Conservation (phyloP, 2,888 invertebrate genomes). For the Scaeva pyrastri region DNA sequence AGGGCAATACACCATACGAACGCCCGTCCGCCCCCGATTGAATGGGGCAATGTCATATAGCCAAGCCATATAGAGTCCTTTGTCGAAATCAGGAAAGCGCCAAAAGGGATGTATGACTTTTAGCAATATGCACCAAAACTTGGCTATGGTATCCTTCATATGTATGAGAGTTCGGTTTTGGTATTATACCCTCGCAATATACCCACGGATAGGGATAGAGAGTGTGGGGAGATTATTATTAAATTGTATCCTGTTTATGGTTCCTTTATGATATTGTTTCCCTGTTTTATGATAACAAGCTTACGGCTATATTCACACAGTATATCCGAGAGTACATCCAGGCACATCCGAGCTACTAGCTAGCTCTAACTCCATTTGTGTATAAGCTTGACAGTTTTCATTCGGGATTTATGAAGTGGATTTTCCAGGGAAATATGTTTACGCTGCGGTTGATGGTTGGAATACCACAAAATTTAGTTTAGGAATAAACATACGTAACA, state of each 20-base stretch:
- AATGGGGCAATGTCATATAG: conserved; percentile 24
- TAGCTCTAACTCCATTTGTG: conserved; percentile 51
- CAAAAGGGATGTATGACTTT: conserved; percentile 62
- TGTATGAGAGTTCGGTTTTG: conserved; percentile 1
- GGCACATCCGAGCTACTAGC: not conserved
- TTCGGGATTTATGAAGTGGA: conserved; percentile 74
- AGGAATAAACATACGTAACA: not conserved
- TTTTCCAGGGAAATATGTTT: conserved; percentile 72
- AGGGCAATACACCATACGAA: not conserved
- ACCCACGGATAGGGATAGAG: not conserved
- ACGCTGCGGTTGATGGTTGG: conserved; percentile 66
- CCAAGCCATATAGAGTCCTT: conserved; percentile 1
- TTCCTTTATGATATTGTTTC: conserved; percentile 75
- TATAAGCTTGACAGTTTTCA: conserved; percentile 61
- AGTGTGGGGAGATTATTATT: conserved; percentile 64
- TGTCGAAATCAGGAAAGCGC: conserved; percentile 25
- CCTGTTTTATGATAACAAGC: conserved; percentile 74
- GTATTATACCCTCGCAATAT: too few species aligned
- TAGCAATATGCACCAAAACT: conserved; percentile 63
- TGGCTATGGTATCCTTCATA: not conserved
- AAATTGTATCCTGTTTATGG: conserved; percentile 75
- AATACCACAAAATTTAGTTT: conserved; percentile 65
- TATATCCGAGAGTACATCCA: not conserved
- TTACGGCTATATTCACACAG: conserved; percentile 61
- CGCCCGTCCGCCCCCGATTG: conserved; percentile 13